A percentile compares a stretch with the other conserved stretches of the same genome.
phyloP scores from a whole-genome alignment of 1,140 invertebrate species.

The Halesus radiatus region DNA sequence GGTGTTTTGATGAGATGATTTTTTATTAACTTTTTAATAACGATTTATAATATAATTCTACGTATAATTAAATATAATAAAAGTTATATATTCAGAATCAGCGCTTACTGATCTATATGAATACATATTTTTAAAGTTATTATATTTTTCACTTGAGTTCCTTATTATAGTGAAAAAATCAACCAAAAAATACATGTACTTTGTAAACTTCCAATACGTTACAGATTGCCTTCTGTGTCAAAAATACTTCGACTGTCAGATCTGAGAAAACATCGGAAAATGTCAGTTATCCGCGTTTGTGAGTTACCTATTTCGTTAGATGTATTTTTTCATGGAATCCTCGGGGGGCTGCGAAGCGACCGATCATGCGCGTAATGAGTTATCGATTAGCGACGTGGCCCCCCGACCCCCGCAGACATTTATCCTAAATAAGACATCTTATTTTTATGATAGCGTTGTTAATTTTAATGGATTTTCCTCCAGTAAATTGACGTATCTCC shows the following conservation, averaged over 20 bases:
- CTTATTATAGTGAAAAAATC: too few species aligned
- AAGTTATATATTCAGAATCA: too few species aligned
- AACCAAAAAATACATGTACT: too few species aligned
- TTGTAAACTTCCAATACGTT: too few species aligned
- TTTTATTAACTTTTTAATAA: too few species aligned
- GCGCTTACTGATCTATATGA: too few species aligned
- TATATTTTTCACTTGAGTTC: too few species aligned
- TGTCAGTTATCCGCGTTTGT: conserved; percentile 16
- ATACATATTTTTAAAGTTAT: too few species aligned
- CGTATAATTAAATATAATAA: too few species aligned
- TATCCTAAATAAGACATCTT: conserved; percentile 31
- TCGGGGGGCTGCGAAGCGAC: not conserved
- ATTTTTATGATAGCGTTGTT: conserved; percentile 39
- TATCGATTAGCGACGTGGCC: conserved; percentile 38
- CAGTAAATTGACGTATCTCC: conserved; percentile 3
- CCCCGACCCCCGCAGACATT: not conserved
- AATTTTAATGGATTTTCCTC: conserved; percentile 31
- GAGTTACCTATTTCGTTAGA: conserved; percentile 20
- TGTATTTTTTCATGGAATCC: conserved; percentile 28
- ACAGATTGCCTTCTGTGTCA: not conserved
- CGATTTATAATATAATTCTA: too few species aligned
- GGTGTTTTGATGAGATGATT: too few species aligned
- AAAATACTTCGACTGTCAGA: conserved; percentile 9
- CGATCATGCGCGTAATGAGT: conserved; percentile 35
- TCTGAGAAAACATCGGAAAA: conserved; percentile 18